Conservation (phyloP, 2,797 vertebrate genomes). For the Acanthopagrus latus region DNA sequence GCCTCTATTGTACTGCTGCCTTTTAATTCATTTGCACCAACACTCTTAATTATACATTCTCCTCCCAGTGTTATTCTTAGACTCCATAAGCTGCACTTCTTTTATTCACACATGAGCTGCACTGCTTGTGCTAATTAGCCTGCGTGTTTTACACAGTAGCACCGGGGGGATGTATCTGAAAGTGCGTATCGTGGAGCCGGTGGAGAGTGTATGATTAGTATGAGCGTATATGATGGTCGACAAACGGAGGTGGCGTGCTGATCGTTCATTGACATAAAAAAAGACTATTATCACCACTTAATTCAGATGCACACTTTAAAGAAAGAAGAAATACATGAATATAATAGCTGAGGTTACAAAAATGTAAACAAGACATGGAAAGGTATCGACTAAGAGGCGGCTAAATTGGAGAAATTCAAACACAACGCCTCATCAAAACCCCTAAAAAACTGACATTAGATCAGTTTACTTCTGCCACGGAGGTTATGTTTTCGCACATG, state of each 20-base stretch:
- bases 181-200: not conserved
- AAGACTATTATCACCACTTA: too few species aligned
- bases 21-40: conserved; percentile 31
- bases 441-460: too few species aligned
- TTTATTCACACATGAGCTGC: conserved; percentile 23
- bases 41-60: conserved; percentile 8
- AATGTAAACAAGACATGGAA: too few species aligned
- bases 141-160: not conserved
- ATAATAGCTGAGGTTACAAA: too few species aligned
- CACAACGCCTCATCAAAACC: too few species aligned
- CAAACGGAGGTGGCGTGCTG: not conserved
- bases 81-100: conserved; percentile 3
- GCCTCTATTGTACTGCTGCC: not conserved
- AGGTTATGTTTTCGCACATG: too few species aligned
- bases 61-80: conserved; percentile 5
- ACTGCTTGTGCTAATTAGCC: conserved; percentile 10
- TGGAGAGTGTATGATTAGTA: not conserved
- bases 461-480: too few species aligned
- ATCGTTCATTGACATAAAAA: too few species aligned
- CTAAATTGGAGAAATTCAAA: too few species aligned
- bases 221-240: not conserved
- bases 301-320: too few species aligned
- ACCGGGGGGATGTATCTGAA: not conserved
- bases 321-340: too few species aligned
- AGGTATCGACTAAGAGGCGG: too few species aligned